phyloP scores from a whole-genome alignment of 2,797 vertebrate genomes.

The Gobio occitaniae region DNA sequence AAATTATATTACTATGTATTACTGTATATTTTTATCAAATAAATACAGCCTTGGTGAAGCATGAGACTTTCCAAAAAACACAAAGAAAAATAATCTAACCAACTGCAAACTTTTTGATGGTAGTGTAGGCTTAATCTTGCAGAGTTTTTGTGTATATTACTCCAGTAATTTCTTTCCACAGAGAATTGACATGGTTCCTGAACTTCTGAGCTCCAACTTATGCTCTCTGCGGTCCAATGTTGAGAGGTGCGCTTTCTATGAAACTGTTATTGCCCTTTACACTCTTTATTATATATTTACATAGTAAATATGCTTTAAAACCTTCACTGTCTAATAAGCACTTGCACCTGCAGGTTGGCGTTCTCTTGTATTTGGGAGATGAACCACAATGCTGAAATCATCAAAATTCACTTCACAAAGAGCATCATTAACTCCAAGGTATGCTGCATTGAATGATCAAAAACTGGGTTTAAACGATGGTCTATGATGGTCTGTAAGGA shows the following conservation, averaged over 20 bases:
- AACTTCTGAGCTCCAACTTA: constrained; percentile 95
- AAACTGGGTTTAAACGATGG: not conserved
- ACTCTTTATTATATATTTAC: constrained; percentile 3
- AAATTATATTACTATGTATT: not conserved
- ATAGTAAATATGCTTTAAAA: constrained; percentile 23
- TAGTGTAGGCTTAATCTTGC: too few relatives aligned
- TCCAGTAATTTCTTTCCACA: constrained; percentile 66
- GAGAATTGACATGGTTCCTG: constrained; percentile 99
- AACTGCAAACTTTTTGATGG: not conserved
- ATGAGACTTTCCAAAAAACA: not conserved
- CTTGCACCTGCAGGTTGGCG: constrained; percentile 79
- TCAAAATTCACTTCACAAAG: constrained; percentile 93
- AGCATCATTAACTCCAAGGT: constrained; percentile 98
- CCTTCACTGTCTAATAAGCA: not conserved
- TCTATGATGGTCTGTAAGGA: not conserved
- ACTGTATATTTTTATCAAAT: not conserved
- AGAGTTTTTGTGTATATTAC: not conserved
- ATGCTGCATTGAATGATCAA: constrained; percentile 25
- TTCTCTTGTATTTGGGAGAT: constrained; percentile 99
- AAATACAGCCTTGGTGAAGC: not conserved
- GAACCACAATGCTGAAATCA: constrained; percentile 88
- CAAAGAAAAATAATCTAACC: not conserved
- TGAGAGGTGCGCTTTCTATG: constrained; percentile 82
- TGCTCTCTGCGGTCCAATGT: constrained; percentile 93
- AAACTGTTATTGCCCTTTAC: not conserved